Base-by-base conservation (phyloP, 2,888 invertebrate genomes). In the Actias luna region DNA sequence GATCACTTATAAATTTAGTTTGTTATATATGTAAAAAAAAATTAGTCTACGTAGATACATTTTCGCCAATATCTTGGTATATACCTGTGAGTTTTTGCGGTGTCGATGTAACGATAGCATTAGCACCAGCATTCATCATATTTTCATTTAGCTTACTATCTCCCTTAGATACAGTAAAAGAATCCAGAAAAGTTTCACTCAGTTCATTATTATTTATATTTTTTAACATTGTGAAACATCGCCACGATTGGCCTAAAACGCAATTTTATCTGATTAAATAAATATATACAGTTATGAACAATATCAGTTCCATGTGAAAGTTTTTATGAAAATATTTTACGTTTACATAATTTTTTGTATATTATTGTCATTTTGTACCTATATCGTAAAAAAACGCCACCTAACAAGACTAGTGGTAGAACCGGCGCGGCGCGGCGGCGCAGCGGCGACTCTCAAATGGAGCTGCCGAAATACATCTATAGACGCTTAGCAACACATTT, bases 41-140 rank as follows among this genome's bases (percentile, higher is more conserved):
- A n/a, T 39, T 39, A n/a, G n/a, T 14, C 0, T n/a, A n/a, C n/a
- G 7, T 0, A 5, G n/a, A 16, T 5, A n/a, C 39, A n/a, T 18
- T 46, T 46, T 10, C n/a, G 31, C 29, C n/a, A 29, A 64, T 46
- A 64, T n/a, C n/a, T n/a, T n/a, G n/a, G n/a, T n/a, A n/a, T n/a
- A 62, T 66, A 76, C 68, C 72, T 73, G 71, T 61, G 60, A 66
- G 50, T 78, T 88, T 90, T 73, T 89, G 84, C 58, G 89, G 90
- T 7, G 90, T 90, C 16, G 89, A 90, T 63, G 90, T 89, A 63
- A 81, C 79, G 71, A 86, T 78, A 36, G 78, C 60, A 70, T 79
- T 80, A 67, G 77, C 71, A 69, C 64, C 72, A 36, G 68, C 64
- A 58, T 78, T 79, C n/a, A 70, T 71, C 62, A 81, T 81, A 69